A percentile compares a stretch with the other conserved stretches of the same genome.
Conservation (phyloP, 1,140 invertebrate genomes). For the Cotesia glomerata region DNA sequence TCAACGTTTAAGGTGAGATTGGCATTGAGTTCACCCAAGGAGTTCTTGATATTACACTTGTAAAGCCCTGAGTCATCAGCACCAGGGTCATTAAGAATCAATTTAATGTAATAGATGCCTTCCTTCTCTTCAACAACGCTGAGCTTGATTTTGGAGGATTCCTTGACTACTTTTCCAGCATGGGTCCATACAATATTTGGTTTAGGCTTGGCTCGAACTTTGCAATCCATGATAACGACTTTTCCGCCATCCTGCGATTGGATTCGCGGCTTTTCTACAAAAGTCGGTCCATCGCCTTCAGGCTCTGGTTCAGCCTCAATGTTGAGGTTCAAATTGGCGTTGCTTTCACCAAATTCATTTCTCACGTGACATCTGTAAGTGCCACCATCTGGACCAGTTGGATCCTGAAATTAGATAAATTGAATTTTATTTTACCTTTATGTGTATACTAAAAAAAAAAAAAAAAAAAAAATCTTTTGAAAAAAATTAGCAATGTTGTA, state of each 20-base stretch:
- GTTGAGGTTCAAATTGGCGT: constrained; percentile 97
- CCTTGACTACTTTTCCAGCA: constrained; percentile 78
- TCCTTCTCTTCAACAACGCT: constrained; percentile 76
- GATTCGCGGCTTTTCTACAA: constrained; percentile 95
- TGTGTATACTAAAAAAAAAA: not conserved
- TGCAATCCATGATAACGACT: constrained; percentile 97
- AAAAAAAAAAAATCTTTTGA: too few species aligned
- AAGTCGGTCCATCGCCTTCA: constrained; percentile 95
- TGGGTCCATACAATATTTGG: constrained; percentile 93
- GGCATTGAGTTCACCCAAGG: constrained; percentile 93
- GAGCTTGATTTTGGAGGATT: constrained; percentile 81
- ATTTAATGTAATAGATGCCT: constrained; percentile 86
- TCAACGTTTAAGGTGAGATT: constrained; percentile 97
- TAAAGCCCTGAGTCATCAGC: constrained; percentile 96
- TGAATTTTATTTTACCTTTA: not conserved
- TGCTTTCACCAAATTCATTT: constrained; percentile 97
- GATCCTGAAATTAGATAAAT: constrained; percentile 74
- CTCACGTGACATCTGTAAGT: constrained; percentile 96
- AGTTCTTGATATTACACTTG: constrained; percentile 97
- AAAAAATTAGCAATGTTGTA: too few species aligned
- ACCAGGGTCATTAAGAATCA: constrained; percentile 91
- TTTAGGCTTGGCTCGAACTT: constrained; percentile 91
- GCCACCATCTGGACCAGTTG: constrained; percentile 91
- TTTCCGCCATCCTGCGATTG: constrained; percentile 94
- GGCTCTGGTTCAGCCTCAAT: constrained; percentile 93